phyloP scores from a whole-genome alignment of 2,797 vertebrate species.

The Anniella stebbinsi region DNA sequence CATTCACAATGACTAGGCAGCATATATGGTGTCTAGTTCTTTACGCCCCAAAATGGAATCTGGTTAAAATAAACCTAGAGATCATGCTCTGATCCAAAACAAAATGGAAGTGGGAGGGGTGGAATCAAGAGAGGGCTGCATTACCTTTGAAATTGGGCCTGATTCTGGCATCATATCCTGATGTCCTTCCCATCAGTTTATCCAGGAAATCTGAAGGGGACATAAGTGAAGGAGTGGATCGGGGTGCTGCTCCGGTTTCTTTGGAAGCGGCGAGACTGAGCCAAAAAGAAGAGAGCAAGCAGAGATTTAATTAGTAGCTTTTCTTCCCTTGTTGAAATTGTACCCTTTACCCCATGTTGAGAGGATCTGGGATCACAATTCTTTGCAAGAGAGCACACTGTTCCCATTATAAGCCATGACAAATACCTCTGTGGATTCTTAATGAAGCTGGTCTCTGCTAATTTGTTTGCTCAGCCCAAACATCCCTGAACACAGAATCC shows the following conservation, averaged over 20 bases:
- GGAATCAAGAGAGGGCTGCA: background rate
- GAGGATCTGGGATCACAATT: conserved; percentile 47
- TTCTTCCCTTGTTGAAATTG: background rate
- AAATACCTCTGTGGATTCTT: conserved; percentile 59
- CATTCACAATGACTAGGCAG: background rate
- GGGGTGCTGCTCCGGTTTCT: conserved; percentile 90
- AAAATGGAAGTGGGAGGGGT: background rate
- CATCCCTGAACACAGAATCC: conserved; percentile 58
- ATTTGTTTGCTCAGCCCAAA: conserved; percentile 73
- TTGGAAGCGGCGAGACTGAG: conserved; percentile 95
- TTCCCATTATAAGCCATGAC: conserved; percentile 48
- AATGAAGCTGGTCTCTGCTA: conserved; percentile 60
- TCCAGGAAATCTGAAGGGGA: conserved; percentile 99
- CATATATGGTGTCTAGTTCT: background rate
- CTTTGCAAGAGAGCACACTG: conserved; percentile 20
- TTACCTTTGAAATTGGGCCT: conserved; percentile 99
- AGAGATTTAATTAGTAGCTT: conserved; percentile 44
- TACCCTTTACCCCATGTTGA: background rate
- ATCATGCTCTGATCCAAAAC: background rate
- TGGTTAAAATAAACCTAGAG: background rate
- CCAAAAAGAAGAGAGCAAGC: conserved; percentile 69
- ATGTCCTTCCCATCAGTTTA: conserved; percentile 98
- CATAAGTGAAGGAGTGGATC: conserved; percentile 92
- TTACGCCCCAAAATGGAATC: background rate
- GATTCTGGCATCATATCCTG: conserved; percentile 98